Evolutionary conservation across 2,113 vertebrate species (phyloP), one percentile per base, ranked within the genome.

Genomic region (Larimichthys polyactis): DNA sequence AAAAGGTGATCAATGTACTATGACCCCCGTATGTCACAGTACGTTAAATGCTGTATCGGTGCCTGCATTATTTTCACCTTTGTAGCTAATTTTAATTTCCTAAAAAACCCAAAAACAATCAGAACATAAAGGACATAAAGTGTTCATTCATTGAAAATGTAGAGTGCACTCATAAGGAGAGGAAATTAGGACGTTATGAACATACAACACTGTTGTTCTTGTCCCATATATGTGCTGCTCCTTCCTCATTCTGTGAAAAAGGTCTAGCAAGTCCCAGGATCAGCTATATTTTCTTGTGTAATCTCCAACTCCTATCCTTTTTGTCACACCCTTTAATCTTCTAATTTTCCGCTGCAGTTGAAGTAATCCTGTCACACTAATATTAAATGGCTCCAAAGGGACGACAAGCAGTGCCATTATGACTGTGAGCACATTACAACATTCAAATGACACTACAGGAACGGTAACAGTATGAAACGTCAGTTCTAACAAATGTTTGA

Each of bases 241-340:
- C 75, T 85, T 90, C 67, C 80, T 83, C 49, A 57, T 87, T 90
- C 55, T 75, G 36, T 84, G 58, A 84, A 87, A 87, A 81, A 79
- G 19, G 24, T 43, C 36, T 1, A 55, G 46, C 7, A 22, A 66
- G 71, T 75, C 57, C 82, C 54, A 55, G 17, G 75, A 27, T 65
- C 67, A 48, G 22, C 55, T 44, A 27, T 29, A 12, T 29, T 82
- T 77, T 82, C 48, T 52, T 36, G 52, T 20, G 54, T 66, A 52
- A 75, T 52, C 32, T 63, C 27, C 24, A 14, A 66, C 44, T n/a
- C 7, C 0, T 48, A 6, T 44, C 36, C 78, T 46, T 70, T 70
- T 74, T 43, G 71, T 78, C 79, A 83, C 80, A 73, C 77, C 58
- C 65, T 71, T 81, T 78, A 15, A 4, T 40, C 12, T 52, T 69